phyloP scores from a whole-genome alignment of 2,113 vertebrate species.

The Cyphomyrus discorhynchus region DNA sequence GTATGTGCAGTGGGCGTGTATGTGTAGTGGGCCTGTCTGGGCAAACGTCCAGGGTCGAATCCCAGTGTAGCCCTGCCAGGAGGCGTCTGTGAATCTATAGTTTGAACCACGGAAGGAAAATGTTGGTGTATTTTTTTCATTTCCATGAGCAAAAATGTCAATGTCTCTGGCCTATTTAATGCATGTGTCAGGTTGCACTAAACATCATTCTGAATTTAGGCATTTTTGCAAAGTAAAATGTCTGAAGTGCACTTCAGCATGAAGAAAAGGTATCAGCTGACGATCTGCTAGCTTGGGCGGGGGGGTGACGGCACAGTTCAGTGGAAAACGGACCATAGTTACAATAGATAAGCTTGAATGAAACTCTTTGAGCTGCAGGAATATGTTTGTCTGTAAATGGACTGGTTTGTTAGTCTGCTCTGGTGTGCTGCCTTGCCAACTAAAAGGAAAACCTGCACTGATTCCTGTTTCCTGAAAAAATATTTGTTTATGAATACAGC shows the following conservation, averaged over 20 bases:
- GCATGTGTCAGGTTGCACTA: too few species aligned
- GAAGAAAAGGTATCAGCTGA: not conserved
- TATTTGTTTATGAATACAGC: not conserved
- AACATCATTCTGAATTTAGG: not conserved
- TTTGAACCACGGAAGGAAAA: not conserved
- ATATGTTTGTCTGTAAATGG: not conserved
- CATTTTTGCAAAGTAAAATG: too few species aligned
- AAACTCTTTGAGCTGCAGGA: not conserved
- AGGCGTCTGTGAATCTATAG: not conserved
- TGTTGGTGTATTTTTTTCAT: not conserved
- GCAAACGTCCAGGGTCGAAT: not conserved
- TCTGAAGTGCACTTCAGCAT: too few species aligned
- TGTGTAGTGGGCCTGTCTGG: not conserved
- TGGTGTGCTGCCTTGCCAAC: not conserved
- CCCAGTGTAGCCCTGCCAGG: not conserved
- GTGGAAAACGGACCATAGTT: too few species aligned
- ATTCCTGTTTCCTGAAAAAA: not conserved
- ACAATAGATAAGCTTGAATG: not conserved
- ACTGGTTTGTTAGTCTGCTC: not conserved
- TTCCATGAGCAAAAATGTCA: not conserved
- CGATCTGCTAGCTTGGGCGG: too few species aligned
- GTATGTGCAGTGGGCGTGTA: too few species aligned
- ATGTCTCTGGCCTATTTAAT: not conserved
- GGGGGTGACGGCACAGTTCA: too few species aligned
- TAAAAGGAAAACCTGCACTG: not conserved